phyloP scores from a whole-genome alignment of 2,797 vertebrate species.

The Cossypha heuglini region DNA sequence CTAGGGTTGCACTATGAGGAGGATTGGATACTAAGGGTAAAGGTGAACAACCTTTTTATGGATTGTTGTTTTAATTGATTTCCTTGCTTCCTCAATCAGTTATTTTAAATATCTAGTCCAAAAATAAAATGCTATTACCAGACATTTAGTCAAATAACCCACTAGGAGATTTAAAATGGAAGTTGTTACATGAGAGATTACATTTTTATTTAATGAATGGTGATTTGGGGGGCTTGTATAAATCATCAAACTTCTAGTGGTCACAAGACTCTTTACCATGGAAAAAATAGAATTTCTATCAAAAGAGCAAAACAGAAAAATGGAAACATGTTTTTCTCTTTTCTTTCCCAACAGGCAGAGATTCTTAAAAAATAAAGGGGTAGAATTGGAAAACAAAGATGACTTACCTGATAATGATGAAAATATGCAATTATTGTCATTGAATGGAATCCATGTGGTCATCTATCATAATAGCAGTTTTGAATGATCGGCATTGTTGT shows the following conservation, averaged over 20 bases:
- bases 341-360: background rate
- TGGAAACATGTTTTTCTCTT: background rate
- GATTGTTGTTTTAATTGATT: background rate
- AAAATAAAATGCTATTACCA: background rate
- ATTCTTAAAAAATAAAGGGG: background rate
- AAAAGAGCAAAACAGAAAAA: background rate
- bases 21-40: background rate
- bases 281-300: background rate
- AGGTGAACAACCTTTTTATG: background rate
- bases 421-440: background rate
- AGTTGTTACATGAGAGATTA: background rate
- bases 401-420: background rate
- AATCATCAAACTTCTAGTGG: rapidly evolving
- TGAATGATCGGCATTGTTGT: background rate
- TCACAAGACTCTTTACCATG: background rate
- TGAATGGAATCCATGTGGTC: background rate
- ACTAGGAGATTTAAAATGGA: background rate
- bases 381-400: background rate
- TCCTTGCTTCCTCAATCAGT: background rate
- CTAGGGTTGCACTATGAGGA: background rate
- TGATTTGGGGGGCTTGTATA: background rate
- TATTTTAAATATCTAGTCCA: background rate
- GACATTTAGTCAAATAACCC: background rate
- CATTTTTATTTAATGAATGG: background rate
- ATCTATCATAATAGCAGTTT: background rate